Evolutionary conservation across 2,113 vertebrate species (phyloP).

Genomic region (Vanacampus margaritifer): DNA sequence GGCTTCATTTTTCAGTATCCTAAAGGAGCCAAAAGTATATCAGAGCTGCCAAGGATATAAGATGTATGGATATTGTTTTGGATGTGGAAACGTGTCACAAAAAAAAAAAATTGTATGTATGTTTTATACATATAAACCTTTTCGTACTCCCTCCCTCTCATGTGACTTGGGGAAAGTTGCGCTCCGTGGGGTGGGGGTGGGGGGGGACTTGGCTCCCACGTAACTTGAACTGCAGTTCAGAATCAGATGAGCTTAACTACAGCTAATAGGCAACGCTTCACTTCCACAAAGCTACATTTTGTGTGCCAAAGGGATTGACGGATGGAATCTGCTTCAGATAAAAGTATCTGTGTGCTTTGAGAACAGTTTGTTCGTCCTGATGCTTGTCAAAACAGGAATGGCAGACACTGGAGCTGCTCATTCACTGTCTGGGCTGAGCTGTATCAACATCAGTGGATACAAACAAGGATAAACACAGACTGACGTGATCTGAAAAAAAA

Average conservation of each 20-base stretch:
- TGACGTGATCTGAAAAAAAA: neutral
- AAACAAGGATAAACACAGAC: neutral
- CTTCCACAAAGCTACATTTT: neutral
- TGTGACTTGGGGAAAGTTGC: neutral
- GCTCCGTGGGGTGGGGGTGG: too few species aligned
- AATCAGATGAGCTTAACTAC: neutral
- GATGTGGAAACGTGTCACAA: neutral
- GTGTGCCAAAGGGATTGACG: neutral
- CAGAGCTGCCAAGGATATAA: too few species aligned
- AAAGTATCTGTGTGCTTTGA: slow-evolving; percentile 7
- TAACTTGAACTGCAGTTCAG: neutral
- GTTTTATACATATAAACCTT: neutral
- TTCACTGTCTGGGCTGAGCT: slow-evolving; percentile 4
- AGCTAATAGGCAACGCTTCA: neutral
- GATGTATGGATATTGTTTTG: too few species aligned
- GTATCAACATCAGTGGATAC: neutral
- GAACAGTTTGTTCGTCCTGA: slow-evolving; percentile 2
- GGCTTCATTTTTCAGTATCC: neutral
- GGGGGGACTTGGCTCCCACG: neutral
- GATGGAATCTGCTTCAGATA: neutral
- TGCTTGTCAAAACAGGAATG: slow-evolving; percentile 8
- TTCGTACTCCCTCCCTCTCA: neutral
- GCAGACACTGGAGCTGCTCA: neutral
- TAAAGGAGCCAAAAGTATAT: neutral
- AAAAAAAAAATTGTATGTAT: neutral